These are phyloP conservation scores for Quiscalus mexicanus DNA, from an alignment of 2,113 vertebrate species.

Conservation along the genomic window DNA sequence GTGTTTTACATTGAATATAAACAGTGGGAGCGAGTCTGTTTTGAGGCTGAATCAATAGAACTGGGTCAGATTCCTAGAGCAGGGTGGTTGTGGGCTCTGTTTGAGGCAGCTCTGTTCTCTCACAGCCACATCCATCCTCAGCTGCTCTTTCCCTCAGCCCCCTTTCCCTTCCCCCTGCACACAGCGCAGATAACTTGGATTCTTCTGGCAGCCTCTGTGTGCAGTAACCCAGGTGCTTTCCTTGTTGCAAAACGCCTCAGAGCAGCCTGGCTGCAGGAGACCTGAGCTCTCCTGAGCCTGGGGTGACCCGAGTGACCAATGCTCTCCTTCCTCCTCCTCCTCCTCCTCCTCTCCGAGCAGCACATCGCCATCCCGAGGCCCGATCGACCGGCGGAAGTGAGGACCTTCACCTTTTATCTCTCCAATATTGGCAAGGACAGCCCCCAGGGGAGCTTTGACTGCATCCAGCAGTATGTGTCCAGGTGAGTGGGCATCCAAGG, in stretches of 20 bases:
- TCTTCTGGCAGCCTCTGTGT: neutral
- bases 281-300: rapidly evolving
- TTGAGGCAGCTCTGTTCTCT: neutral
- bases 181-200: rapidly evolving
- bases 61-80: neutral
- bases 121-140: neutral
- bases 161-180: neutral
- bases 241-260: neutral
- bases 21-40: neutral
- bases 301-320: neutral
- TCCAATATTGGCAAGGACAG: conserved; percentile 95
- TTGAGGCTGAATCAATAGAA: neutral
- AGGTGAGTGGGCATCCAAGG: conserved; percentile 77
- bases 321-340: neutral
- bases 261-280: neutral
- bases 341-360: conserved; percentile 68
- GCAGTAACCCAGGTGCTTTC: neutral
- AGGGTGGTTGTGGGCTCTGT: neutral
- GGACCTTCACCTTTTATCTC: conserved; percentile 92
- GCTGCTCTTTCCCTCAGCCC: neutral
- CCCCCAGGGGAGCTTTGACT: conserved; percentile 96
- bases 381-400: conserved; percentile 78
- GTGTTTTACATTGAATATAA: neutral
- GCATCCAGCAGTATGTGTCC: conserved; percentile 94
- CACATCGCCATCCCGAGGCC: conserved; percentile 90